Evolutionary conservation across 2,113 vertebrate genomes (phyloP), one percentile per base, ranked within the genome.

Genomic region (Salvelinus namaycush): DNA sequence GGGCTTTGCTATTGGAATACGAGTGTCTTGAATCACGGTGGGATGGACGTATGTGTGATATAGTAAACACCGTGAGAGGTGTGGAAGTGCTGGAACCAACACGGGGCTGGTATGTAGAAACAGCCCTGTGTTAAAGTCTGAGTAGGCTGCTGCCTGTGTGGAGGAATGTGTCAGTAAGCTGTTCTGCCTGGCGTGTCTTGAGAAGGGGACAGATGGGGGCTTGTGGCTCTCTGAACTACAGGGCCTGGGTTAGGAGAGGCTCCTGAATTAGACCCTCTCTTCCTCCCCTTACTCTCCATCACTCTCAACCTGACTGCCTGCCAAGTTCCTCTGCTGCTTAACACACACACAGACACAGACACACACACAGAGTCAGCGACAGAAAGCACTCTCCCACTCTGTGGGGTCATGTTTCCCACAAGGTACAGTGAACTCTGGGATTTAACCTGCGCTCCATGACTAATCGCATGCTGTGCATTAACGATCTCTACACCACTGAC

Each of bases 251-350:
- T 24, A 62, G 4, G 14, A 57, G 54, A 57, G 14, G 79, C 73
- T 65, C 79, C 62, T 49, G 67, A 84, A 79, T 83, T 59, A 31
- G 80, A 82, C 59, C 12, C 1, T 71, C 59, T 66, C 64, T 70
- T 72, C 72, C 82, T 73, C 79, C 20, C 72, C 66, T 84, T 76
- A 79, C 81, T 66, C 39, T 8, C 68, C 76, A 68, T 20, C 29
- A 62, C 5, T 59, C 24, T 70, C 24, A 8, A 62, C 79, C 68
- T 82, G 70, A 70, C 68, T 71, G 4, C 0, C 1, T 48, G 76
- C 62, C 78, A 84, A 7, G 24, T 26, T 27, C 34, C 34, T 34
- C 34, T 34, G 34, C 34, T 34, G 34, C 34, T 7, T 24, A 1
- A 34, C 31, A 34, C 31, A 34, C 1, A 34, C 5, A 34, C 31